Evolutionary conservation across 2,113 vertebrate genomes (phyloP), one percentile per base, ranked within the genome.

Genomic region (Benitochromis conjunctus): DNA sequence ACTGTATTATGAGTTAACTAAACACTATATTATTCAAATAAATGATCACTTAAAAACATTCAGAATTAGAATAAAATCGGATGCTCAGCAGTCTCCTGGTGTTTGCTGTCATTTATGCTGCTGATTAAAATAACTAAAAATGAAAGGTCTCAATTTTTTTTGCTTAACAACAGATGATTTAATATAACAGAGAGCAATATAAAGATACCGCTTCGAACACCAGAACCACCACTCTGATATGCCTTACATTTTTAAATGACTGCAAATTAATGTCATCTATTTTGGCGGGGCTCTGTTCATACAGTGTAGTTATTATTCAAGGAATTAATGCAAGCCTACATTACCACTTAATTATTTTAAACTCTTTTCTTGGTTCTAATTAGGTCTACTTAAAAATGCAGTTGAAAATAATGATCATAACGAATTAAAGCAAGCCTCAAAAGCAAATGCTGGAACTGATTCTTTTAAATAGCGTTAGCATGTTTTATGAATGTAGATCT

Each of bases 151-250:
- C 43, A 14, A 21, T 38, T 66, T 66, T 24, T 18, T 64, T 86
- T 55, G 48, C 55, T 88, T 53, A 74, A 19, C 29, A 78, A 66
- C 7, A 80, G 18, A 71, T 21, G 80, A 29, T 41, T 81, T 26
- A 71, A 82, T 81, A 41, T 76, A 31, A 51, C 56, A 57, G 19
- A 80, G 31, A 83, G 43, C 24, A 82, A 90, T 88, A 77, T 90
- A 76, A 91, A 90, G 83, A 54, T 78, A 88, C 84, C 82, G 71
- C 88, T 92, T 64, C 57, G 31, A 91, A 84, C 85, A 90, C 80
- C 80, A 88, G 85, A 84, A 90, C 55, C 57, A 74, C 79, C 77
- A 76, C 60, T 89, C 56, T 55, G 53, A 81, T 69, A 71, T 41
- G 62, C 19, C 36, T 62, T 82, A 81, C 66, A 84, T 78, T 56